These are phyloP conservation scores for Psilopogon haemacephalus DNA, from an alignment of 2,113 vertebrate species.

Conservation along the genomic window DNA sequence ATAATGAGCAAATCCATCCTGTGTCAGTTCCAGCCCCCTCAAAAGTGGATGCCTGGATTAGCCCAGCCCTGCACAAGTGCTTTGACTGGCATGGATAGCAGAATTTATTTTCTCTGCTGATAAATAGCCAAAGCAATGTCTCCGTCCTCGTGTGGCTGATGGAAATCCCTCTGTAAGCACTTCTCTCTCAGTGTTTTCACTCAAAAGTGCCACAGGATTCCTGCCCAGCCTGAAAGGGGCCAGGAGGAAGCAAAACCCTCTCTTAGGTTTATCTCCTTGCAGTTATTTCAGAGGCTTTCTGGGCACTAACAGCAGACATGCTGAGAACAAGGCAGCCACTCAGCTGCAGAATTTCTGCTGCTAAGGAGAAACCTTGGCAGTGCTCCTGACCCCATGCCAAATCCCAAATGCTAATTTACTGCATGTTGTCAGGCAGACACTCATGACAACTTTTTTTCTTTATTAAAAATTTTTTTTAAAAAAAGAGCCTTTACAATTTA, in stretches of 20 bases:
- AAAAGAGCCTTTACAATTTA: neutral
- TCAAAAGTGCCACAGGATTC: constrained; percentile 38
- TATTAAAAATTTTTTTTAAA: neutral
- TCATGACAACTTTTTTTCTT: neutral
- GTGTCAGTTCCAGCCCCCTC: constrained; percentile 12
- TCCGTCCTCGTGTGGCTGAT: neutral
- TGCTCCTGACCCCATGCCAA: neutral
- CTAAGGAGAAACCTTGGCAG: neutral
- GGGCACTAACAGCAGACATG: neutral
- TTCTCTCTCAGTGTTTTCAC: constrained; percentile 30
- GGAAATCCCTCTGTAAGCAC: constrained; percentile 34
- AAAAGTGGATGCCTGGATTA: neutral
- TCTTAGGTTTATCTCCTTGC: constrained; percentile 30
- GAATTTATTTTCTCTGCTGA: constrained; percentile 23
- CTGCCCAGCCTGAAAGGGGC: constrained; percentile 4
- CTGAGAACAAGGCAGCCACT: constrained; percentile 30
- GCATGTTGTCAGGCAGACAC: constrained; percentile 11
- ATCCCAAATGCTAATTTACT: neutral
- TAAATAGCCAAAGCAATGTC: constrained; percentile 32
- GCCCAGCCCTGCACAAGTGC: neutral
- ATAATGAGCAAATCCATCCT: constrained; percentile 39
- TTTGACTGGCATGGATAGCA: constrained; percentile 22
- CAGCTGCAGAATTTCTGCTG: neutral
- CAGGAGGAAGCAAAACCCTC: neutral
- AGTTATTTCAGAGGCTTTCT: constrained; percentile 6